Percentiles rank a stretch among this genome's conserved stretches.
Evolutionary conservation across 2,113 vertebrate genomes (phyloP).

Genomic region (Brachirus orientalis): DNA sequence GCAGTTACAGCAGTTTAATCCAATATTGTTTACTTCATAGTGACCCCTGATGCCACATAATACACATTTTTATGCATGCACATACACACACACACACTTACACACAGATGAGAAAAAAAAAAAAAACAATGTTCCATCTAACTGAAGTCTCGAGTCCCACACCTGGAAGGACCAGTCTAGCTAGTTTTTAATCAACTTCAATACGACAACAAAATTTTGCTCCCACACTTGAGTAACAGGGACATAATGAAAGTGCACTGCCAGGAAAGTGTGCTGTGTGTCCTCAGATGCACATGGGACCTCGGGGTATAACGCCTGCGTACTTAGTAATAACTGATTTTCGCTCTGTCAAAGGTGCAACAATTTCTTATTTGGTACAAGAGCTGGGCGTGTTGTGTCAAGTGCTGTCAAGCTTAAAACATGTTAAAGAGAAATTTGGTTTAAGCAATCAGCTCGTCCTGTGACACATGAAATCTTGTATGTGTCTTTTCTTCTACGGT

Average conservation of each 20-base stretch:
- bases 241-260: not conserved
- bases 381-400: not conserved
- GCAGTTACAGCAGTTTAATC: not conserved
- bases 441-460: not conserved
- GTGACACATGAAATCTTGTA: not conserved
- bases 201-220: conserved; percentile 63
- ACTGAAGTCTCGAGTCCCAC: conserved; percentile 2
- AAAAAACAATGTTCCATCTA: not conserved
- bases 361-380: not conserved
- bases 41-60: too few species aligned
- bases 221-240: conserved; percentile 31
- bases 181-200: conserved; percentile 52
- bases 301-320: conserved; percentile 35
- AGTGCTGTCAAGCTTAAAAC: not conserved
- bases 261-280: not conserved
- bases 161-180: conserved; percentile 61
- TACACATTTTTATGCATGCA: too few species aligned
- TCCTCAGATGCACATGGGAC: conserved; percentile 13
- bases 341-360: not conserved
- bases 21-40: not conserved
- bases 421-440: not conserved
- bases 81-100: not conserved
- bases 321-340: not conserved
- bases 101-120: too few species aligned
- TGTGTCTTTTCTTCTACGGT: not conserved